phyloP scores from a whole-genome alignment of 2,797 vertebrate genomes.

The Chrysocyon brachyurus region DNA sequence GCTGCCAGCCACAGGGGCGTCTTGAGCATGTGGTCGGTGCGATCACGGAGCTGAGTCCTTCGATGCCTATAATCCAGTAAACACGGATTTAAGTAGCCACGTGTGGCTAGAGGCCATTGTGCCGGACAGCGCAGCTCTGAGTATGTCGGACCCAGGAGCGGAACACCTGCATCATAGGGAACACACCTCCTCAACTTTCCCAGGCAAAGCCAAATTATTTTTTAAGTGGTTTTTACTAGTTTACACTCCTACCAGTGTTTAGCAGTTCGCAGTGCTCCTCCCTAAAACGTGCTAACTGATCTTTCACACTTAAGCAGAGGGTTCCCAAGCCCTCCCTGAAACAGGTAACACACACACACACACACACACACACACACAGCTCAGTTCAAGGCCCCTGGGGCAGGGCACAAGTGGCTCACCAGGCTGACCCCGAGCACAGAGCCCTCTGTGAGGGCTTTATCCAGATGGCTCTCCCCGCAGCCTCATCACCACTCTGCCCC shows the following conservation, averaged over 20 bases:
- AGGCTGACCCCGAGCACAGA: neutral
- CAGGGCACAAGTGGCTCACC: neutral
- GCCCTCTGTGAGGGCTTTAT: neutral
- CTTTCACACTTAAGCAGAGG: neutral
- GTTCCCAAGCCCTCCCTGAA: too few relatives aligned
- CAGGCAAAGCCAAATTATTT: neutral
- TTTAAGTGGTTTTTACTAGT: neutral
- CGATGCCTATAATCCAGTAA: rapidly evolving
- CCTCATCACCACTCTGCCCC: neutral
- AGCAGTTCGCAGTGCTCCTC: rapidly evolving
- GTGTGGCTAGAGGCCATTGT: neutral
- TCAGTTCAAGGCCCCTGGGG: neutral
- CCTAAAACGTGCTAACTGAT: rapidly evolving
- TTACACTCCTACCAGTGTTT: rapidly evolving
- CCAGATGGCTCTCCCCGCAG: neutral
- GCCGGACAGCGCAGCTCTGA: neutral
- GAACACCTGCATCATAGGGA: neutral
- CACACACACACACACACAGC: neutral
- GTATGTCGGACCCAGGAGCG: neutral
- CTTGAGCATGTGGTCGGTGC: rapidly evolving
- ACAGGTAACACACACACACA: neutral
- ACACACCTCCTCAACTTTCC: neutral
- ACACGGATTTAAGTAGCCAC: too few relatives aligned
- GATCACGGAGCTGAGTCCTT: neutral
- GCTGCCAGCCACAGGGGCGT: rapidly evolving